Percentiles rank a stretch among this genome's conserved stretches.
Evolutionary conservation across 2,888 invertebrate species (phyloP).

Genomic region (Aphodius sticticus): DNA sequence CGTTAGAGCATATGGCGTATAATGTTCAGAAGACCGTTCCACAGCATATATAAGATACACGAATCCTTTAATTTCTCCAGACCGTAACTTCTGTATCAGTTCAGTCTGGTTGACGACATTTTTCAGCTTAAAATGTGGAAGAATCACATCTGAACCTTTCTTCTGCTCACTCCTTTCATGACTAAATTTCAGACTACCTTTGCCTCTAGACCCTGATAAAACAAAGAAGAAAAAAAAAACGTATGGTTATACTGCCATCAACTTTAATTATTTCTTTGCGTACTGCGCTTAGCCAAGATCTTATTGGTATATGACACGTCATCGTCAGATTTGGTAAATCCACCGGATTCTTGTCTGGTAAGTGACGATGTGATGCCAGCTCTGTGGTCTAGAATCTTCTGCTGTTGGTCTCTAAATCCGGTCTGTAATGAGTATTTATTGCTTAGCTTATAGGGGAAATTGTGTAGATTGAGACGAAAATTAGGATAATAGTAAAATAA

Average conservation of each 20-base stretch:
- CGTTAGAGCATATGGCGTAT: constrained; percentile 79
- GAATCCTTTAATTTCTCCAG: constrained; percentile 69
- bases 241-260: background rate
- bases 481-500: background rate
- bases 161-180: background rate
- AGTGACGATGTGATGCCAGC: background rate
- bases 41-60: constrained; percentile 81
- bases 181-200: background rate
- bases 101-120: constrained; percentile 59
- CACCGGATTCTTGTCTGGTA: background rate
- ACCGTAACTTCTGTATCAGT: constrained; percentile 64
- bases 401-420: constrained; percentile 63
- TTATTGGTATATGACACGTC: background rate
- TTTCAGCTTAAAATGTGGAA: constrained; percentile 50
- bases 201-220: background rate
- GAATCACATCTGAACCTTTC: constrained; percentile 37
- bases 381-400: constrained; percentile 55
- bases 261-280: background rate
- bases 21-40: constrained; percentile 74
- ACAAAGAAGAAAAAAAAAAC: background rate
- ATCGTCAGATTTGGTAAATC: background rate
- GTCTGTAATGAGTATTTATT: constrained; percentile 57
- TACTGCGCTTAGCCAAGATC: background rate
- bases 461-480: no score
- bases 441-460: background rate